These are phyloP conservation scores for Carposina sasakii DNA, from an alignment of 1,140 invertebrate species.

Conservation along the genomic window DNA sequence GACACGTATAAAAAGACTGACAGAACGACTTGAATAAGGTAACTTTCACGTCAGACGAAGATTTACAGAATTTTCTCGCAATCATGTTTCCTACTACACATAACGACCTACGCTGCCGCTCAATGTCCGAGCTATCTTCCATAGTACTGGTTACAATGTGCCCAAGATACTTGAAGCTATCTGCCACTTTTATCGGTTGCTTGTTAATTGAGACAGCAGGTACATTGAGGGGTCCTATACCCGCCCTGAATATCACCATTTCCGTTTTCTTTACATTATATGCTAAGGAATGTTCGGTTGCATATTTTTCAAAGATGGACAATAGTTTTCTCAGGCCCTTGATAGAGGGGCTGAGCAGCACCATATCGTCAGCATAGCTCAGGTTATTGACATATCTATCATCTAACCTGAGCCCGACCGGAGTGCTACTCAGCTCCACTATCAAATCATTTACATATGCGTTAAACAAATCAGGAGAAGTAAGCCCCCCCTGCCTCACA, in stretches of 20 bases:
- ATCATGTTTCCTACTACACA: constrained; percentile 2
- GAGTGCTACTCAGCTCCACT: not conserved
- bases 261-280: constrained; percentile 2
- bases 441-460: not conserved
- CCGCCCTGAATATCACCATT: not conserved
- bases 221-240: not conserved
- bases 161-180: constrained; percentile 1
- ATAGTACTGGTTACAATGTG: not conserved
- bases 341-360: not conserved
- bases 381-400: not conserved
- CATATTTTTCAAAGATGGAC: not conserved
- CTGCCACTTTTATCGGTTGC: not conserved
- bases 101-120: not conserved
- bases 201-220: not conserved
- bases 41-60: not conserved
- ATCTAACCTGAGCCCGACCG: not conserved
- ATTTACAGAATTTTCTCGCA: not conserved
- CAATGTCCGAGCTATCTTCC: not conserved
- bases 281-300: not conserved
- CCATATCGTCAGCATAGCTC: constrained; percentile 3
- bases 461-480: not conserved
- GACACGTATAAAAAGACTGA: constrained; percentile 7
- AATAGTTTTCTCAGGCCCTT: not conserved
- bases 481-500: not conserved
- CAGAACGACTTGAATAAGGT: constrained; percentile 1